Percentiles rank a stretch among this genome's conserved stretches.
These are phyloP conservation scores for Physeter macrocephalus DNA, from an alignment of 2,113 vertebrate genomes.

Conservation along the genomic window DNA sequence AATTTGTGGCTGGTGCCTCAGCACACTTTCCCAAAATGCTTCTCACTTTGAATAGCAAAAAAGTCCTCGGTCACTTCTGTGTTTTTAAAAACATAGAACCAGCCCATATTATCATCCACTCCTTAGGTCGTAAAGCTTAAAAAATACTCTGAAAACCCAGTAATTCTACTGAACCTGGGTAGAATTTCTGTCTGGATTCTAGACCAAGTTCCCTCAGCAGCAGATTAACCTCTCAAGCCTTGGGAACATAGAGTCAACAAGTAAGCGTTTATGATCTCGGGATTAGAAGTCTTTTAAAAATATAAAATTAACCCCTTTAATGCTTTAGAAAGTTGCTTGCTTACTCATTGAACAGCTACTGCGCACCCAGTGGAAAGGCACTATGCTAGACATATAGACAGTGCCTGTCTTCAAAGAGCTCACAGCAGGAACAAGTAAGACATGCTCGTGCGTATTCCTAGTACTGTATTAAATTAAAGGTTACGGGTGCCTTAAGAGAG, in stretches of 20 bases:
- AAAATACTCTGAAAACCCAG: neutral
- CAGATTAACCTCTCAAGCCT: neutral
- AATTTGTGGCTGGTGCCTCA: neutral
- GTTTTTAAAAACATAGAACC: neutral
- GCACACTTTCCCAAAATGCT: neutral
- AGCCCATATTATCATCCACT: neutral
- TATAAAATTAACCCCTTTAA: neutral
- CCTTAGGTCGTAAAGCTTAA: neutral
- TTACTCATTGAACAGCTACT: neutral
- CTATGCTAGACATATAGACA: neutral
- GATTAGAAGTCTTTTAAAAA: conserved; percentile 10
- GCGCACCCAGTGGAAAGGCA: neutral
- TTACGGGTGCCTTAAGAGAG: neutral
- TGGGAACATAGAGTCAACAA: neutral
- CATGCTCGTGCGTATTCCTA: neutral
- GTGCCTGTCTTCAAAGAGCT: neutral
- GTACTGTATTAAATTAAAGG: neutral
- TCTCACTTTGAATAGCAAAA: neutral
- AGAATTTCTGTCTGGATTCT: neutral
- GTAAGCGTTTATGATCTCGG: neutral
- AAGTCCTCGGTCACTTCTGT: neutral
- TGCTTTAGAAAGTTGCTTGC: neutral
- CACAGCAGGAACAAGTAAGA: neutral
- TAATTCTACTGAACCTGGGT: neutral
- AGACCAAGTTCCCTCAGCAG: neutral